Evolutionary conservation across 2,113 vertebrate species (phyloP).

Genomic region (Diphyllodes magnificus): DNA sequence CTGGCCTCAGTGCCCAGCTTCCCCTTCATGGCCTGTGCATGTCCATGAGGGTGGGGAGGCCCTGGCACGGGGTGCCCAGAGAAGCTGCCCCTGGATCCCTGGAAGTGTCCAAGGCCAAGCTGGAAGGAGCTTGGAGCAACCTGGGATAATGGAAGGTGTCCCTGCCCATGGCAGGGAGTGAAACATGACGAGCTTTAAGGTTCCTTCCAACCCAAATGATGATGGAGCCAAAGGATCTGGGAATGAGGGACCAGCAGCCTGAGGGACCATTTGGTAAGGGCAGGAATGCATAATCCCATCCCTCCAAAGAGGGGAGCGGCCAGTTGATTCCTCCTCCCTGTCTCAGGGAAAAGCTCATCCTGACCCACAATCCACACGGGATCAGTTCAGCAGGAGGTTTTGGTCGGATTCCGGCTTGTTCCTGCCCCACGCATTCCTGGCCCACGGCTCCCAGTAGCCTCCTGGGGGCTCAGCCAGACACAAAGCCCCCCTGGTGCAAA

Average conservation of each 20-base stretch:
- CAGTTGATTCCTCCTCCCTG: background rate
- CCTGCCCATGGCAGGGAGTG: background rate
- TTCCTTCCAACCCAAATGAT: background rate
- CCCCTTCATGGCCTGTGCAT: fast-evolving
- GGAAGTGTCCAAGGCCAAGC: background rate
- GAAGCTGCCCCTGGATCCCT: background rate
- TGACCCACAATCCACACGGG: background rate
- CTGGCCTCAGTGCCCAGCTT: background rate
- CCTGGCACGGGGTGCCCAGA: background rate
- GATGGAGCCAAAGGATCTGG: background rate
- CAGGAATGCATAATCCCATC: background rate
- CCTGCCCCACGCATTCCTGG: background rate
- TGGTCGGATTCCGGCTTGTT: background rate
- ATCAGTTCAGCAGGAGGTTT: background rate
- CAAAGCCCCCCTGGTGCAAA: background rate
- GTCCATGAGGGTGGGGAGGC: background rate
- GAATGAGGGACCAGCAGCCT: background rate
- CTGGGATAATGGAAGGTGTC: background rate
- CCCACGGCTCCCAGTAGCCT: background rate
- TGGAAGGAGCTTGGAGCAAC: background rate
- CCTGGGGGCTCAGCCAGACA: background rate
- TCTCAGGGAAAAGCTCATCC: background rate
- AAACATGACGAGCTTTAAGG: background rate
- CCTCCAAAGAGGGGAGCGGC: background rate
- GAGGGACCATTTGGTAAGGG: background rate